Evolutionary conservation across 2,888 invertebrate species (phyloP).

Genomic region (Eupithecia vulgata): DNA sequence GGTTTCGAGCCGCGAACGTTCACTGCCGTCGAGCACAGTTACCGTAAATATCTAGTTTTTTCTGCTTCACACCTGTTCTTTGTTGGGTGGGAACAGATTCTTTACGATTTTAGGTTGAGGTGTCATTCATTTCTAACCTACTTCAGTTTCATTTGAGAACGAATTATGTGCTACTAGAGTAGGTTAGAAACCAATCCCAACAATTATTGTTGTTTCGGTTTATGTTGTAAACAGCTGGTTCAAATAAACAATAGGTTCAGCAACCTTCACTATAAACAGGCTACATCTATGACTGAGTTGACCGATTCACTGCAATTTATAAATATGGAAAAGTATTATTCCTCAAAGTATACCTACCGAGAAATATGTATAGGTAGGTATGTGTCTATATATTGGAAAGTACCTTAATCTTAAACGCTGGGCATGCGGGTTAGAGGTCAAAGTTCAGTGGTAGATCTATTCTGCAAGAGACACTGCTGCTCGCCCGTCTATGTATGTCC

Average conservation of each 20-base stretch:
- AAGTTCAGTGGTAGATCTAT: no score
- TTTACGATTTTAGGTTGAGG: constrained; percentile 8
- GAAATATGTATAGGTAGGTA: no score
- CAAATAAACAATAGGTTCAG: not conserved
- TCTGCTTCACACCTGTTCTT: constrained; percentile 39
- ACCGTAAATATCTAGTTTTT: constrained; percentile 68
- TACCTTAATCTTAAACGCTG: no score
- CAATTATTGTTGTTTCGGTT: not conserved
- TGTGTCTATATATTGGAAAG: no score
- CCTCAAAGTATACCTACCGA: no score
- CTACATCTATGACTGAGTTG: not conserved
- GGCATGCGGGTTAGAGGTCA: no score
- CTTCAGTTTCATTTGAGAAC: not conserved
- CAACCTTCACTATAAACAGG: not conserved
- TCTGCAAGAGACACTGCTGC: no score
- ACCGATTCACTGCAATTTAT: not conserved
- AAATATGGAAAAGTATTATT: no score
- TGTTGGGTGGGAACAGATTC: constrained; percentile 25
- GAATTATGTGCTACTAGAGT: no score
- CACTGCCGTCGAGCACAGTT: constrained; percentile 60
- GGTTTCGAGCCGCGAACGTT: constrained; percentile 73
- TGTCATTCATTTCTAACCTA: not conserved
- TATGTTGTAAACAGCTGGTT: not conserved
- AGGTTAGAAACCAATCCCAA: no score
- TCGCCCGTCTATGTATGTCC: no score